Base-by-base conservation (phyloP, 2,888 invertebrate genomes). In the Sarcophaga subvicina region DNA sequence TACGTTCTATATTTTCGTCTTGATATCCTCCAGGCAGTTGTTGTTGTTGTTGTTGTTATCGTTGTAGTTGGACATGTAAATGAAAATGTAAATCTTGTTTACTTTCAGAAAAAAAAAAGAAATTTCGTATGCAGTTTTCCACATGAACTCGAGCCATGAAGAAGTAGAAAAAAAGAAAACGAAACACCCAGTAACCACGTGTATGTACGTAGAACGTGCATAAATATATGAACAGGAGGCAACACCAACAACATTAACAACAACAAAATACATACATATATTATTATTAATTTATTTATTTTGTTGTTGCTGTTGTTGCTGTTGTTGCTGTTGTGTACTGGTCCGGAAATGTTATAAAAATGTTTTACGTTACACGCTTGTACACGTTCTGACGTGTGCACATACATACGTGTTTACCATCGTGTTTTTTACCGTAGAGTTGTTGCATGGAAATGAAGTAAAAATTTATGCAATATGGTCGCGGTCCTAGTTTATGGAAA, bases 291-390 rank as follows among this genome's bases (percentile, higher is more conserved):
- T 78, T 67, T 75, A 73, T 64, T 59, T 45, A 60, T 70, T 70
- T 63, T 80, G 63, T 75, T 71, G 45, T n/a, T 12, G 25, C 22
- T 80, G n/a, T n/a, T n/a, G n/a, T n/a, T n/a, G n/a, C n/a, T 85
- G 66, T 76, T 77, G n/a, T 54, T 37, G 37, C 60, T 78, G 69
- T 47, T 6, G 45, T 86, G 54, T 87, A 79, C 81, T 87, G 75
- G 87, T 81, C 84, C 84, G 87, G 87, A 87, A 87, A 87, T 79
- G 80, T 82, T 86, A 45, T 78, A 75, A 87, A 37, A 87, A 54
- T 54, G 47, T 72, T 84, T 64, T 64, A 77, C 69, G 63, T 73
- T 82, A 37, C 54, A 54, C 54, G 17, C 60, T 81, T 72, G 22
- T 64, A 63, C 25, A 64, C 45, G 10, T 1, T 1, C 77, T 71